Evolutionary conservation across 2,888 invertebrate genomes (phyloP).

Genomic region (Heliothis peltigera): DNA sequence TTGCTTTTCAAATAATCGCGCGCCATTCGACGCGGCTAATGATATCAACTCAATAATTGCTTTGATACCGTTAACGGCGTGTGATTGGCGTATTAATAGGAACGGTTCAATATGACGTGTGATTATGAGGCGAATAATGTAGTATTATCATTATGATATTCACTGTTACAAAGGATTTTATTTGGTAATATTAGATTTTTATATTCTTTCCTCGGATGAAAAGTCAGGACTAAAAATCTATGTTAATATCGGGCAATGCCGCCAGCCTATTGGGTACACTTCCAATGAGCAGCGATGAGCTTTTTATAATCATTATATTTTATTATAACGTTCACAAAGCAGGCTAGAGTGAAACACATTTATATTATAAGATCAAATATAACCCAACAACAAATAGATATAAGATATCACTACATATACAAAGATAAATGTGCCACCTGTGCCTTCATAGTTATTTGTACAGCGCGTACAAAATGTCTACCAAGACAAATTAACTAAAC

Average conservation of each 20-base stretch:
- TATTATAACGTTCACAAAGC: neutral
- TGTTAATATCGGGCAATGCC: no score
- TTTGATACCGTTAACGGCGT: constrained; percentile 23
- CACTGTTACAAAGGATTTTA: neutral
- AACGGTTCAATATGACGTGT: constrained; percentile 4
- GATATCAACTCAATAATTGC: constrained; percentile 29
- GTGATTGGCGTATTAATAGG: constrained; percentile 38
- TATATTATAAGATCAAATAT: constrained; percentile 22
- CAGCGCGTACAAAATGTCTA: neutral
- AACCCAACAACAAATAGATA: constrained; percentile 11
- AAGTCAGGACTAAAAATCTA: no score
- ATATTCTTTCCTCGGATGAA: no score
- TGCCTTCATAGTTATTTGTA: constrained; percentile 27
- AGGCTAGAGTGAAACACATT: neutral
- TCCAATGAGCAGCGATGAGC: no score
- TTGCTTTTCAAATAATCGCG: constrained; percentile 12
- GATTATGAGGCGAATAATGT: neutral
- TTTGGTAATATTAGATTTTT: no score
- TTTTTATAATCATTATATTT: no score
- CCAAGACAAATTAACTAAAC: constrained; percentile 26
- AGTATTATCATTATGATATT: neutral
- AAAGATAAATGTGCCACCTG: constrained; percentile 54
- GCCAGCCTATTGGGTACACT: no score
- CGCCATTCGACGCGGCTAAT: constrained; percentile 13
- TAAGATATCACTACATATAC: constrained; percentile 28